Conservation (phyloP, 2,888 invertebrate species). For the Phyto melanocephala region DNA sequence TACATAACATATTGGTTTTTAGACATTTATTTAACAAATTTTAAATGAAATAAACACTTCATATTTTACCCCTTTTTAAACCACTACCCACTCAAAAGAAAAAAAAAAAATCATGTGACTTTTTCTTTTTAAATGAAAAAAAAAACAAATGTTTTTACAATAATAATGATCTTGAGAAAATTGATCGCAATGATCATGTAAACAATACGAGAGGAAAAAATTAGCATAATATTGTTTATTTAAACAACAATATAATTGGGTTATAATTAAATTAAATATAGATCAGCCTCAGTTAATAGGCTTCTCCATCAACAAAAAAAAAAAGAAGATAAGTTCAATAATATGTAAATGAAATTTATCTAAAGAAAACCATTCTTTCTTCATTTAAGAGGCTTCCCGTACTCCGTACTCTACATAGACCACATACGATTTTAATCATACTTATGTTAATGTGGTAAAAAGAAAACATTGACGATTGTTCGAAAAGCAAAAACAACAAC, state of each 20-base stretch:
- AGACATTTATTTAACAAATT: too few relatives aligned
- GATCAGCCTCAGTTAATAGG: constrained; percentile 46
- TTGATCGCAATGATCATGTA: constrained; percentile 2
- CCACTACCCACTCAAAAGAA: too few relatives aligned
- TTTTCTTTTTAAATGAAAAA: constrained; percentile 15
- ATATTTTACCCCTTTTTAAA: background rate
- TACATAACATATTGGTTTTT: too few relatives aligned
- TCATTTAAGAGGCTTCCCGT: constrained; percentile 56
- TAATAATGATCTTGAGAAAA: constrained; percentile 44
- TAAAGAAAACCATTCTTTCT: constrained; percentile 17
- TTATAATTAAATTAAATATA: constrained; percentile 48
- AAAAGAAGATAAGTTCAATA: constrained; percentile 32
- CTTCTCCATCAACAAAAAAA: constrained; percentile 16
- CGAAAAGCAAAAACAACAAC: constrained; percentile 15
- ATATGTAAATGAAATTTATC: constrained; percentile 38
- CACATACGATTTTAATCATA: constrained; percentile 12
- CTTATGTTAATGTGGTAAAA: constrained; percentile 20
- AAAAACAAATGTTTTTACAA: background rate
- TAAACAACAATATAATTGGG: constrained; percentile 56
- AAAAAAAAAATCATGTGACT: constrained; percentile 27
- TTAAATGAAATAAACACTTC: too few relatives aligned
- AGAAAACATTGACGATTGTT: background rate
- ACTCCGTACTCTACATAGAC: background rate
- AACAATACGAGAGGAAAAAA: background rate
- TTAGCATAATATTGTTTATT: constrained; percentile 25